phyloP scores from a whole-genome alignment of 2,797 vertebrate species.

The Limnodromus scolopaceus region DNA sequence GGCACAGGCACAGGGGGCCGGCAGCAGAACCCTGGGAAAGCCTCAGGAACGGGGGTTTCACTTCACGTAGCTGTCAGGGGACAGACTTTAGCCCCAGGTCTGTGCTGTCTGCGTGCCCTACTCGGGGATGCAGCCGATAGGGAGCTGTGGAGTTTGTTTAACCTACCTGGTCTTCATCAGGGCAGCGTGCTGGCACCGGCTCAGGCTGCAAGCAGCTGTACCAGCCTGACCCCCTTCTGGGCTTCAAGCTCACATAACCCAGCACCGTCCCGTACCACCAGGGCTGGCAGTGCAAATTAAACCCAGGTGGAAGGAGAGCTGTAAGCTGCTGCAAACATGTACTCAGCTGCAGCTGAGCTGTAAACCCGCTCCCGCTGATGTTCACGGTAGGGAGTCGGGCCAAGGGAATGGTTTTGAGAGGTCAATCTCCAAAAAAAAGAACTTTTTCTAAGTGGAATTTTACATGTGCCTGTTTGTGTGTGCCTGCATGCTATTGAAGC shows the following conservation, averaged over 20 bases:
- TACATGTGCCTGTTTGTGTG: not conserved
- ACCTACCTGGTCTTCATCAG: not conserved
- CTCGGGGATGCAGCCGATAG: too few species aligned
- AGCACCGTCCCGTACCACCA: not conserved
- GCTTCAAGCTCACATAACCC: not conserved
- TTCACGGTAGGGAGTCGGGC: accelerated
- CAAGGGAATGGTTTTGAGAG: not conserved
- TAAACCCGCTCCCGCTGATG: not conserved
- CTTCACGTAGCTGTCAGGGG: not conserved
- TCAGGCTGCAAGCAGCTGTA: not conserved
- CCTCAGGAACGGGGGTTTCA: not conserved
- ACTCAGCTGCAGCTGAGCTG: not conserved
- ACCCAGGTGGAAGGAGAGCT: not conserved
- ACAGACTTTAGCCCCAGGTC: not conserved
- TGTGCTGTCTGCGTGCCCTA: not conserved
- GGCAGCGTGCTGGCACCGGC: not conserved
- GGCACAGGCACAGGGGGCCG: not conserved
- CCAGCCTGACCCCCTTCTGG: not conserved
- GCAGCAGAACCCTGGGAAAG: not conserved
- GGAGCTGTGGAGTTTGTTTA: not conserved
- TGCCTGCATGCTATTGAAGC: not conserved
- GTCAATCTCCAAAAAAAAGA: not conserved
- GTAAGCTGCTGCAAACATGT: not conserved
- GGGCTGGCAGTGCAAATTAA: not conserved
- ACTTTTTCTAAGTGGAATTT: not conserved